These are phyloP conservation scores for Siniperca undulata DNA, from an alignment of 2,797 vertebrate genomes.

Conservation along the genomic window DNA sequence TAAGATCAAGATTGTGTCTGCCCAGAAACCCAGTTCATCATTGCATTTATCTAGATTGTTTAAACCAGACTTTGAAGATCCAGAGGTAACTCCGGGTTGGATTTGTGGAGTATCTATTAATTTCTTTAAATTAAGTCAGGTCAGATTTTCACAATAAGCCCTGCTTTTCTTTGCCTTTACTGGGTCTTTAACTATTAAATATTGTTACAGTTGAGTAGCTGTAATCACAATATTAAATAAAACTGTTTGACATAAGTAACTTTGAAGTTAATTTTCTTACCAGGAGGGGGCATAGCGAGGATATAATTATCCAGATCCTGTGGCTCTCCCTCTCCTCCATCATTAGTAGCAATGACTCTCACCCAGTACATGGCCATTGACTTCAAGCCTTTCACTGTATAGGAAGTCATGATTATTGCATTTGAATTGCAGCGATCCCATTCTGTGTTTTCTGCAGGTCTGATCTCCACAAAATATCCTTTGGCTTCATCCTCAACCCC, in stretches of 20 bases:
- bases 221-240: not conserved
- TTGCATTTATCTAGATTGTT: not conserved
- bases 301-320: conserved; percentile 84
- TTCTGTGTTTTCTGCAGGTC: conserved; percentile 83
- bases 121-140: not conserved
- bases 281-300: conserved; percentile 82
- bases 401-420: conserved; percentile 77
- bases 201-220: not conserved
- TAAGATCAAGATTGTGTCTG: not conserved
- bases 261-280: conserved; percentile 77
- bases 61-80: not conserved
- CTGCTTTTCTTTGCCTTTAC: not conserved
- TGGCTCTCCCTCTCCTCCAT: conserved; percentile 85
- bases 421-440: conserved; percentile 89
- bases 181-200: not conserved
- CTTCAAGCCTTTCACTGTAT: conserved; percentile 88
- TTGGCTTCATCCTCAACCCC: conserved; percentile 84
- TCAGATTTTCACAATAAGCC: not conserved
- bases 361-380: conserved; percentile 88
- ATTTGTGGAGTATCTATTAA: not conserved
- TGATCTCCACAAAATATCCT: conserved; percentile 91
- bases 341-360: conserved; percentile 86
- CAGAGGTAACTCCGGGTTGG: not conserved
- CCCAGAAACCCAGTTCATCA: not conserved
- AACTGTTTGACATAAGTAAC: not conserved